phyloP scores from a whole-genome alignment of 2,797 vertebrate genomes.

The Liparis tanakae region DNA sequence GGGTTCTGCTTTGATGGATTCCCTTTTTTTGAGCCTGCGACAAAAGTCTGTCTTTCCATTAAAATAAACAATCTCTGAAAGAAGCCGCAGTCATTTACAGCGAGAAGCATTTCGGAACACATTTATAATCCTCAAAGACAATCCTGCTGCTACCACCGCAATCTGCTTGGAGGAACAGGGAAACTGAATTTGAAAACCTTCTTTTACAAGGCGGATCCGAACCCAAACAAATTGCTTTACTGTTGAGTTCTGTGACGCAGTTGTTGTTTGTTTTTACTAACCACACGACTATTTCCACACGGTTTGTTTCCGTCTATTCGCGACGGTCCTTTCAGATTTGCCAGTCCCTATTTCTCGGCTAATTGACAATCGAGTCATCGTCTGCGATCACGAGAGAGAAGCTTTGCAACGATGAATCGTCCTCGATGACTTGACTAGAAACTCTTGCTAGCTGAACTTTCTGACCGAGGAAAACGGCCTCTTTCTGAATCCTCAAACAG shows the following conservation, averaged over 20 bases:
- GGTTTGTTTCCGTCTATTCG: background rate
- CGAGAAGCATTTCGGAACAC: background rate
- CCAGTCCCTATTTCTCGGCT: background rate
- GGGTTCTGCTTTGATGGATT: background rate
- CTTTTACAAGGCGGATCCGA: slow-evolving; percentile 10
- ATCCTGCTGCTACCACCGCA: background rate
- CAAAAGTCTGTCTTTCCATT: background rate
- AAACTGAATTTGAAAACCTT: background rate
- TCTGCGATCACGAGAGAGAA: background rate
- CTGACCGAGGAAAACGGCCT: background rate
- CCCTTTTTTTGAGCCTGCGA: background rate
- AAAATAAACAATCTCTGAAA: background rate
- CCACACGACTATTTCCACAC: background rate
- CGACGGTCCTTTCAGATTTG: background rate
- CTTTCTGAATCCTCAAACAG: background rate
- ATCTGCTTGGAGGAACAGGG: background rate
- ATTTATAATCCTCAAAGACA: slow-evolving; percentile 27
- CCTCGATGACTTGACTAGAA: background rate
- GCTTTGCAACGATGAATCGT: background rate
- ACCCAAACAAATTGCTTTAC: background rate
- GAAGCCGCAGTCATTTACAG: slow-evolving; percentile 3
- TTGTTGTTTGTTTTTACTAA: background rate
- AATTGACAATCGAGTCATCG: background rate
- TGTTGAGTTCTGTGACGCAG: background rate
- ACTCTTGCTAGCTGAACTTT: background rate